These are phyloP conservation scores for Macropis europaea DNA, from an alignment of 2,888 invertebrate species.

Conservation along the genomic window DNA sequence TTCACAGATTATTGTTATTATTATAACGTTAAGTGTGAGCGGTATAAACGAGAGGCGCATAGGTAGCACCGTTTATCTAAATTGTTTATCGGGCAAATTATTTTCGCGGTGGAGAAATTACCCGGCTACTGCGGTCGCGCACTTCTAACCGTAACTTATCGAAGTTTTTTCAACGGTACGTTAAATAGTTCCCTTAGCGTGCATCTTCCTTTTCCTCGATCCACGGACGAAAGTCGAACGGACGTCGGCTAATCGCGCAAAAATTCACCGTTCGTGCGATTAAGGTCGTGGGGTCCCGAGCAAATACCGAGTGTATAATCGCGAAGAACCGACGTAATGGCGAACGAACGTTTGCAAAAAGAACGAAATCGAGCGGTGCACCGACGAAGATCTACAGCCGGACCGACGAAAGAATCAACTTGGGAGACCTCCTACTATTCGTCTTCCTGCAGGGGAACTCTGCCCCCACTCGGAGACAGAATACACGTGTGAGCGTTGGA, in stretches of 20 bases:
- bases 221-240: no score
- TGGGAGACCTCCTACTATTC: no score
- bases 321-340: not conserved
- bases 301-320: constrained; percentile 6
- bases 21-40: constrained; percentile 11
- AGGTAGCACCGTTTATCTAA: constrained; percentile 17
- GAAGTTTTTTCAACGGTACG: not conserved
- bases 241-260: no score
- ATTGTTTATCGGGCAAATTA: constrained; percentile 19
- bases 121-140: not conserved
- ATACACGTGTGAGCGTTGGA: no score
- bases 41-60: not conserved
- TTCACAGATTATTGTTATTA: constrained; percentile 44
- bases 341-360: not conserved
- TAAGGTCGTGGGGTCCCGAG: not conserved
- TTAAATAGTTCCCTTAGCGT: not conserved
- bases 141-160: not conserved
- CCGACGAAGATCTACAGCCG: constrained; percentile 2
- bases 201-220: not conserved
- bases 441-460: no score
- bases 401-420: no score
- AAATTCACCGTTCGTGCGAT: not conserved
- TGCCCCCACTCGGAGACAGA: no score
- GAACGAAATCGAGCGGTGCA: not conserved
- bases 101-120: constrained; percentile 9